Evolutionary conservation across 2,888 invertebrate species (phyloP), one percentile per base, ranked within the genome.

Genomic region (Alsophila aescularia): DNA sequence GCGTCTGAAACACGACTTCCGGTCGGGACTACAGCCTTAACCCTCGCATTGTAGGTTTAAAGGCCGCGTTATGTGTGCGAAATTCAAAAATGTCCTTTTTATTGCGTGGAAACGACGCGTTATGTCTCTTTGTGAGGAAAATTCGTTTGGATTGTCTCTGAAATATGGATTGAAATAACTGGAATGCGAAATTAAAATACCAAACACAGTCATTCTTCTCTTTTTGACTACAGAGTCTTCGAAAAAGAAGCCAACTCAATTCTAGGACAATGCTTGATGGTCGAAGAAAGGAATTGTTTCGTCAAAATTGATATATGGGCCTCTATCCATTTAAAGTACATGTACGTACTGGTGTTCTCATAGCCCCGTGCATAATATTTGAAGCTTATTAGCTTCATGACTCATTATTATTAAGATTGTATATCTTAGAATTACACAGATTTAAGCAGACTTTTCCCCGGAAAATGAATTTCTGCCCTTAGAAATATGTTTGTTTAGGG

Each of bases 1-100:
- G 79, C 80, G 75, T 75, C 75, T 79, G 77, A 82, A 84, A 83
- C 80, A 84, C 79, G 81, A 85, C 76, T 73, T 66, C 81, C 85
- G 87, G 85, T 83, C 81, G 77, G 81, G 81, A 75, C 70, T 85
- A 83, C 77, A 79, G 83, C 79, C 74, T 70, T 73, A 68, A 64
- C 64, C 76, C 70, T 69, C 71, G 67, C 72, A 72, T 73, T 68
- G 69, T 70, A 63, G 64, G 66, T 32, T 52, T 39, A 48, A 58
- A 64, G 69, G 68, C 67, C 65, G 74, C 72, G 75, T 72, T 70
- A 72, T 59, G 60, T 52, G 75, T 77, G 77, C 73, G 67, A 82
- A 79, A 76, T 82, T 81, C 76, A 75, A 79, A 79, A 77, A 75
- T 73, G 52, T 58, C 57, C 41, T 55, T 64, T 60, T 61, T 58